These are phyloP conservation scores for Trachymyrmex septentrionalis DNA, from an alignment of 1,140 invertebrate species.

Conservation along the genomic window DNA sequence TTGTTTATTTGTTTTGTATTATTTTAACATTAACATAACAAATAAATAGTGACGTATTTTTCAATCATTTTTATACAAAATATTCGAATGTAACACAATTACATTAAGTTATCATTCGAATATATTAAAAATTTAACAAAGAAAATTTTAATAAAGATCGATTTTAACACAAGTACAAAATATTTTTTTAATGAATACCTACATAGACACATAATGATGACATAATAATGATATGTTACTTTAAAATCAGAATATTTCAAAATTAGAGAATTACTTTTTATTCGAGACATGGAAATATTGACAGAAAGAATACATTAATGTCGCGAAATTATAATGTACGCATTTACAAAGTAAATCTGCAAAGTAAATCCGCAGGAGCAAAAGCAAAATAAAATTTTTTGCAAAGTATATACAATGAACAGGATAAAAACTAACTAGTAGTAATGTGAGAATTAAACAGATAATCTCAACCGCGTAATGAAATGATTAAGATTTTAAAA, in stretches of 20 bases:
- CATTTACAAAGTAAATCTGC: background rate
- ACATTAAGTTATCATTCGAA: too few relatives aligned
- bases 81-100: too few relatives aligned
- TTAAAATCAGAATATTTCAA: constrained; percentile 37
- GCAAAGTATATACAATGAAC: background rate
- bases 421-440: constrained; percentile 2
- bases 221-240: constrained; percentile 14
- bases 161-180: too few relatives aligned
- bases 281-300: constrained; percentile 23
- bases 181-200: constrained; percentile 12
- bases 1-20: too few relatives aligned
- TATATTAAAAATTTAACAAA: too few relatives aligned
- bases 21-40: too few relatives aligned
- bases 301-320: background rate
- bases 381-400: background rate
- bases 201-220: background rate
- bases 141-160: too few relatives aligned
- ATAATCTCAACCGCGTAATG: background rate
- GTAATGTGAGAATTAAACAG: constrained; percentile 12
- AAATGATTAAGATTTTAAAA: background rate
- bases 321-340: background rate
- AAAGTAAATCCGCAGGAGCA: background rate
- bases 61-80: too few relatives aligned
- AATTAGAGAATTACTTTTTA: constrained; percentile 29
- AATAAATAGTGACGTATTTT: too few relatives aligned